These are phyloP conservation scores for Siderastrea siderea DNA, from an alignment of 92 coral and sea anemone genomes.

Conservation along the genomic window DNA sequence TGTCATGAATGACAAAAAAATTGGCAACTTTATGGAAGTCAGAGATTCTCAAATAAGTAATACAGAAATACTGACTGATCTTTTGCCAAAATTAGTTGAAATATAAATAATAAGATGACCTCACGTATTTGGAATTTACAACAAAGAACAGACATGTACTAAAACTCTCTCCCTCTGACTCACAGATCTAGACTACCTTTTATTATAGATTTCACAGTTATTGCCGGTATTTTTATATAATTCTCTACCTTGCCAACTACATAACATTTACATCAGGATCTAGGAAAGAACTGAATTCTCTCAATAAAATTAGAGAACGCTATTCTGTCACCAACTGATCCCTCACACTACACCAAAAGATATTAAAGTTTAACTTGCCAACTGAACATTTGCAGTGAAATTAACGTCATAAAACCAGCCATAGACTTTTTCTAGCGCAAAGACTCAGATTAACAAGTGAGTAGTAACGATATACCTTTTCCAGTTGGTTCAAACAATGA, in stretches of 20 bases:
- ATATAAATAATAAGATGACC: neutral
- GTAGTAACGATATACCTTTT: constrained; percentile 58
- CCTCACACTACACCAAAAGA: too few species aligned
- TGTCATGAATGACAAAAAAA: too few species aligned
- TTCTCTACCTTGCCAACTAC: neutral
- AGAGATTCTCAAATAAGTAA: neutral
- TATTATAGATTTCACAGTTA: neutral
- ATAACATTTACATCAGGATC: neutral
- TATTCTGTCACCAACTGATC: neutral
- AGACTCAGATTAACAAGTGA: neutral
- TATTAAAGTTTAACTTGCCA: neutral
- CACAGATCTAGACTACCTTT: neutral
- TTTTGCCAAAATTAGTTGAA: neutral
- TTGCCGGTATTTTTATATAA: too few species aligned
- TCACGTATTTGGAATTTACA: constrained; percentile 15
- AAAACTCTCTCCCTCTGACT: neutral
- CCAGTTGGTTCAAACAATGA: constrained; percentile 78
- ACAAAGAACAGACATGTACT: too few species aligned
- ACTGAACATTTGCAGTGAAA: too few species aligned
- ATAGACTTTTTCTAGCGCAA: neutral
- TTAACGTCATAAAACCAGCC: neutral
- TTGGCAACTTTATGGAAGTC: too few species aligned
- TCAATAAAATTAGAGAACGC: neutral
- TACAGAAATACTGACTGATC: neutral
- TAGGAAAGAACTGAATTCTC: neutral